Evolutionary conservation across 2,797 vertebrate genomes (phyloP).

Genomic region (Siniperca scherzeri): DNA sequence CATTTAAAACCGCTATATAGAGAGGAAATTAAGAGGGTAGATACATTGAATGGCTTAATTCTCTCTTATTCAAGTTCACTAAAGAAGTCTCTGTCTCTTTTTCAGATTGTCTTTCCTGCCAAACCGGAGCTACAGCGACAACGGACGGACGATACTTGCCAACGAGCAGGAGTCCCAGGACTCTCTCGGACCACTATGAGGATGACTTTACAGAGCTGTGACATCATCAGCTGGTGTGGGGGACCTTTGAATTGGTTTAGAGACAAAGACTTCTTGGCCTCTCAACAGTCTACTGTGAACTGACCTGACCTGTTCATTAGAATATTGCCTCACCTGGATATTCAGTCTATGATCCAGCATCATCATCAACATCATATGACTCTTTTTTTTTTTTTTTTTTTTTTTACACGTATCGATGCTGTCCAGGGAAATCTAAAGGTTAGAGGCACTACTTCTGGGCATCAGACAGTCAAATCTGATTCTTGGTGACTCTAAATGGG

Average conservation of each 20-base stretch:
- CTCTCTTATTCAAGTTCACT: background rate
- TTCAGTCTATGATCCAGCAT: conserved; percentile 19
- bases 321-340: conserved; percentile 17
- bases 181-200: conserved; percentile 79
- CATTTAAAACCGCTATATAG: no score
- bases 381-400: background rate
- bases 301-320: conserved; percentile 1
- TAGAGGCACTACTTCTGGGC: background rate
- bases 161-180: conserved; percentile 86
- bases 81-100: conserved; percentile 21
- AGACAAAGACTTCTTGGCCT: background rate
- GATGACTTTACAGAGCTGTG: conserved; percentile 26
- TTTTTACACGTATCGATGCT: conserved; percentile 11
- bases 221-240: background rate
- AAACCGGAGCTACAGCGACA: conserved; percentile 86
- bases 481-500: background rate
- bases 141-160: conserved; percentile 81
- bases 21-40: background rate
- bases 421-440: background rate
- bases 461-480: background rate
- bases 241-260: background rate
- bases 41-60: background rate
- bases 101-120: conserved; percentile 86
- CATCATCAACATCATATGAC: background rate
- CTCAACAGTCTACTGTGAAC: conserved; percentile 7